These are phyloP conservation scores for Dermochelys coriacea DNA, from an alignment of 2,797 vertebrate species.

Conservation along the genomic window DNA sequence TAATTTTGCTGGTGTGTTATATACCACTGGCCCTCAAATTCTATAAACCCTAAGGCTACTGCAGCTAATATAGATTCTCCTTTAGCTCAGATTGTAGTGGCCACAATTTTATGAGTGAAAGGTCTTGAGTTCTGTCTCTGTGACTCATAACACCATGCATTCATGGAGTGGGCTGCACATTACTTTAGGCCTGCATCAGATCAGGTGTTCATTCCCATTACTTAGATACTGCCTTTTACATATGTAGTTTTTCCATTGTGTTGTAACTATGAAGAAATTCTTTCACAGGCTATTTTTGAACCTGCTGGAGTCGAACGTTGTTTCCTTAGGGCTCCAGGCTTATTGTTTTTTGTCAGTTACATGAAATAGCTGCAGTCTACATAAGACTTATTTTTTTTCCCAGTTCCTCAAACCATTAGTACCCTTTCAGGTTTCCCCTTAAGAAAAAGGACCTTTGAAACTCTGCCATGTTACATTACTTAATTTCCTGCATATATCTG, in stretches of 20 bases:
- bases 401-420: constrained; percentile 66
- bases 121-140: not conserved
- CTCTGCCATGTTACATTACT: constrained; percentile 46
- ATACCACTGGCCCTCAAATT: not conserved
- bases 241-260: constrained; percentile 5
- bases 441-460: constrained; percentile 67
- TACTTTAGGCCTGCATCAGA: not conserved
- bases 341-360: constrained; percentile 55
- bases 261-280: constrained; percentile 1
- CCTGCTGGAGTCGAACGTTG: constrained; percentile 45
- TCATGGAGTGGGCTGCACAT: not conserved
- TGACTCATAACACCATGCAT: not conserved
- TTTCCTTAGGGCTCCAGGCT: constrained; percentile 59
- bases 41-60: not conserved
- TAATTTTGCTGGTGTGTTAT: not conserved
- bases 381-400: constrained; percentile 47
- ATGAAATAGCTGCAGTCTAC: constrained; percentile 63
- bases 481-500: constrained; percentile 47
- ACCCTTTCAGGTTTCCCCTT: constrained; percentile 74
- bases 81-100: not conserved
- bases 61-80: not conserved
- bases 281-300: constrained; percentile 38
- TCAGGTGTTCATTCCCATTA: not conserved
- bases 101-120: not conserved
- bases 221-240: not conserved